These are phyloP conservation scores for Petaurus breviceps DNA, from an alignment of 2,113 vertebrate genomes.

Conservation along the genomic window DNA sequence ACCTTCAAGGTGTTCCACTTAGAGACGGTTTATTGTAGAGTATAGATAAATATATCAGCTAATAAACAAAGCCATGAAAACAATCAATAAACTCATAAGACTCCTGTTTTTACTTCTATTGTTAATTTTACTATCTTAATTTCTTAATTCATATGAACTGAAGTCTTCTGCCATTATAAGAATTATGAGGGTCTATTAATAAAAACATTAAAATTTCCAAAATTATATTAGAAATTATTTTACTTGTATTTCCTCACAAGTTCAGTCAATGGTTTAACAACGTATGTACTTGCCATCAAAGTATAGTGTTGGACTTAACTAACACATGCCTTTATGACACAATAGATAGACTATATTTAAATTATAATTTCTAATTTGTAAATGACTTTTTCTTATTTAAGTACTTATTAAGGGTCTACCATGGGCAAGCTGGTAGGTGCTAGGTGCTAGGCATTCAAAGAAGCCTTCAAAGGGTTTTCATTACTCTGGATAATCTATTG, in stretches of 20 bases:
- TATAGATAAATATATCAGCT: too few relatives aligned
- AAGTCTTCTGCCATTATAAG: not conserved
- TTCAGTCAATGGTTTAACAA: not conserved
- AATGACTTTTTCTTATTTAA: too few relatives aligned
- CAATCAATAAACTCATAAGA: not conserved
- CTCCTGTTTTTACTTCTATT: not conserved
- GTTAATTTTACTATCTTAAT: not conserved
- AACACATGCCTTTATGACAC: not conserved
- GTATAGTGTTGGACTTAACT: too few relatives aligned
- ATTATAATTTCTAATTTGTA: too few relatives aligned
- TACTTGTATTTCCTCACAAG: not conserved
- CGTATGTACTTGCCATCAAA: not conserved
- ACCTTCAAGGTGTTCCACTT: not conserved
- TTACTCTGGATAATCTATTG: too few relatives aligned
- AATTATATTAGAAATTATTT: not conserved
- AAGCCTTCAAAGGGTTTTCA: too few relatives aligned
- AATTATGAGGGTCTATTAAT: not conserved
- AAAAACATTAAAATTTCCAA: not conserved
- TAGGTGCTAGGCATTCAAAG: too few relatives aligned
- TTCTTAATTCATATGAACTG: not conserved
- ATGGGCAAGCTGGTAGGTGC: too few relatives aligned
- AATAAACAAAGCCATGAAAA: not conserved
- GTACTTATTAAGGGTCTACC: too few relatives aligned
- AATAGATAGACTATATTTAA: not conserved
- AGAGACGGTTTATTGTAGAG: not conserved